These are phyloP conservation scores for Hipparchia sbordonii DNA, from an alignment of 2,888 invertebrate genomes.

Conservation along the genomic window DNA sequence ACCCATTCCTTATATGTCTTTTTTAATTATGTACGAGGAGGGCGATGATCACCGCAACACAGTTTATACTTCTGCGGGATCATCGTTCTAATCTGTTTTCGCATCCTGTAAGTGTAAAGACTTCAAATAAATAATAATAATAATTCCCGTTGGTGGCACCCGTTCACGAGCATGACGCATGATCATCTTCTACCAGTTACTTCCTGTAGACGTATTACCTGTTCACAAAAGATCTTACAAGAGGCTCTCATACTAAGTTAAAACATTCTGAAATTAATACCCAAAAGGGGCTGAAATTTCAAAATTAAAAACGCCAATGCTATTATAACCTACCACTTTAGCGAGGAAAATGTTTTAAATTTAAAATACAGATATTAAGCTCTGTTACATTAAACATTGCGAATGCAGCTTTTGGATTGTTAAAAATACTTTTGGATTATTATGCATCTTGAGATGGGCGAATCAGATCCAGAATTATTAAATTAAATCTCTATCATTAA, in stretches of 20 bases:
- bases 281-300: constrained; percentile 21
- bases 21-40: no score
- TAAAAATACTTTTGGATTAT: neutral
- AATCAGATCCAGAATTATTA: no score
- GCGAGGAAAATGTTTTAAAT: constrained; percentile 1
- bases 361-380: neutral
- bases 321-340: constrained; percentile 19
- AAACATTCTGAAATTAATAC: constrained; percentile 23
- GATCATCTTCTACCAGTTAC: no score
- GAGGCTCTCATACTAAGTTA: neutral
- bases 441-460: neutral
- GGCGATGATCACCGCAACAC: no score
- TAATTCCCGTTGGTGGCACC: no score
- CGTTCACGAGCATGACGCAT: no score
- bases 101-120: no score
- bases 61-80: no score
- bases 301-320: constrained; percentile 21
- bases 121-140: no score
- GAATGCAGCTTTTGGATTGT: neutral
- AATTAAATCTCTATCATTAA: no score
- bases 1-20: no score
- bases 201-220: neutral
- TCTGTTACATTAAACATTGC: constrained; percentile 3
- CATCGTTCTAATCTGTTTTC: no score
- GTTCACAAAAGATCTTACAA: neutral